Base-by-base conservation (phyloP, 2,797 vertebrate species). In the Tenualosa ilisha region DNA sequence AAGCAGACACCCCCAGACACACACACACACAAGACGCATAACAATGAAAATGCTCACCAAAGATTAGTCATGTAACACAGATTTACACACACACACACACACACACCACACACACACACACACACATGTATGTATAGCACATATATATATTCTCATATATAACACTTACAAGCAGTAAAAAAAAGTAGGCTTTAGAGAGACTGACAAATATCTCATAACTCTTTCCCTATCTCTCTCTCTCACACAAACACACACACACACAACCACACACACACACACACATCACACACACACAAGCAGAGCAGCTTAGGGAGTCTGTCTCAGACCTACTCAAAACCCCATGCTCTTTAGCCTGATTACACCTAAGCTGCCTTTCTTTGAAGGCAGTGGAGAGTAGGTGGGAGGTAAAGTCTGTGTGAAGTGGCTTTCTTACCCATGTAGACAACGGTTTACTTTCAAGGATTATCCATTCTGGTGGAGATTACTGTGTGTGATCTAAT, bases 341-440 rank as follows among this genome's bases (percentile, higher is more conserved):
- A 79, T 79, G 40, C 72, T 46, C 72, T 46, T 79, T 46, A 79
- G 72, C 9, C 22, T 24, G 53, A 26, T 24, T 51, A 15, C n/a
- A 82, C 81, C 81, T 56, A 49, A n/a, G 81, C 53, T 82, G n/a
- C 37, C 31, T 40, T 17, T 81, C 75, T 81, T 11, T 81, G 75
- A 11, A 49, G 31, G 22, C 59, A 63, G 22, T 79, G 72, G 17
- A 20, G 17, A 79, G 72, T 37, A 79, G 72, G 72, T 79, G 72
- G 72, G 72, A 46, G 40, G 40, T 79, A 43, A 46, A 79, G 37
- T 46, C 72, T 79, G 72, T 8, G 37, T 46, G 40, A 79, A 7
- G 40, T 37, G 43, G 72, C 72, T 79, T 79, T 79, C 40, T 46
- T 46, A 40, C 72, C 17, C 17, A 37, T 7, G 17, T 40, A 46